Evolutionary conservation across 1,140 invertebrate species (phyloP).

Genomic region (Temnothorax curvispinosus): DNA sequence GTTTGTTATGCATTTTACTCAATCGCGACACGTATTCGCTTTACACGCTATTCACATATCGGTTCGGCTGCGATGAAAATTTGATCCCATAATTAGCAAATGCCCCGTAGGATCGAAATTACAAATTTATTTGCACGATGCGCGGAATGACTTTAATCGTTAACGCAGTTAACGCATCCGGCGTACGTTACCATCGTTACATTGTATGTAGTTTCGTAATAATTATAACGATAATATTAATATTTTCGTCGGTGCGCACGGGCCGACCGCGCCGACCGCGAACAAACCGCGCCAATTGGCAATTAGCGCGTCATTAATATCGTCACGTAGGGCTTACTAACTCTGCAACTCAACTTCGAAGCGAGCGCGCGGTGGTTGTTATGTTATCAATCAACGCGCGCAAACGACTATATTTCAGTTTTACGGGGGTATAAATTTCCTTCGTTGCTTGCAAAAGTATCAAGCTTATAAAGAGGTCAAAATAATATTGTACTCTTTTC

Average conservation of each 20-base stretch:
- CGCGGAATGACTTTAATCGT: constrained; percentile 61
- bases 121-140: constrained; percentile 57
- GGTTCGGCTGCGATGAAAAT: constrained; percentile 53
- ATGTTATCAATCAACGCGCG: constrained; percentile 47
- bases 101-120: constrained; percentile 48
- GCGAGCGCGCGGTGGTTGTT: constrained; percentile 27
- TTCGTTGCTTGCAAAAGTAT: not conserved
- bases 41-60: constrained; percentile 54
- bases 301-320: constrained; percentile 69
- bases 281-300: constrained; percentile 62
- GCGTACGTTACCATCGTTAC: not conserved
- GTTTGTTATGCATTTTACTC: constrained; percentile 59
- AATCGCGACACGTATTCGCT: constrained; percentile 60
- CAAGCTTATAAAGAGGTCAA: not conserved
- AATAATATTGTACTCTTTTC: not conserved
- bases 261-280: constrained; percentile 50
- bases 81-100: constrained; percentile 62
- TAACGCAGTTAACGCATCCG: constrained; percentile 53
- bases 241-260: constrained; percentile 49
- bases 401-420: constrained; percentile 2
- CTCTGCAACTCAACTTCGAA: constrained; percentile 34
- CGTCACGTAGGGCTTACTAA: constrained; percentile 48
- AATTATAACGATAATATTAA: constrained; percentile 61
- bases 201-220: constrained; percentile 36
- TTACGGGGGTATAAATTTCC: not conserved